Conservation (phyloP, 1,140 invertebrate species). For the Homalodisca vitripennis region DNA sequence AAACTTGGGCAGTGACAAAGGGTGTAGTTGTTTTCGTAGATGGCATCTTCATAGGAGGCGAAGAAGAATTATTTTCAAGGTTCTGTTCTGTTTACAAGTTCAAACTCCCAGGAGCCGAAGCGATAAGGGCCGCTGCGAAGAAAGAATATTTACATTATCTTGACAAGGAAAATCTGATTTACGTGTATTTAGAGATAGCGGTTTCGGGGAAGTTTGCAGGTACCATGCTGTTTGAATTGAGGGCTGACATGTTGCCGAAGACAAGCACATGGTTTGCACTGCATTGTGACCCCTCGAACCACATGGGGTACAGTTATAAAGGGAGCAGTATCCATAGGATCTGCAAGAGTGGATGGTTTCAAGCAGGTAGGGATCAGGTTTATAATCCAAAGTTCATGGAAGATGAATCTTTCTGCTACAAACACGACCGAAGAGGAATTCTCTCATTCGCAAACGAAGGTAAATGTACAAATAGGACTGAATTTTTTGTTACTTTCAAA, state of each 20-base stretch:
- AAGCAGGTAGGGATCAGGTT: slow-evolving; percentile 35
- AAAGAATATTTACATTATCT: background rate
- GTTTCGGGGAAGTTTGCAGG: slow-evolving; percentile 32
- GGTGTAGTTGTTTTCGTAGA: slow-evolving; percentile 40
- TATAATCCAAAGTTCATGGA: no score
- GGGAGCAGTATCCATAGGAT: slow-evolving; percentile 39
- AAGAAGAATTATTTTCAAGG: slow-evolving; percentile 36
- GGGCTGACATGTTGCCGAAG: slow-evolving; percentile 39
- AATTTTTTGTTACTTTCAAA: slow-evolving; percentile 78
- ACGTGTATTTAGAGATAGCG: slow-evolving; percentile 37
- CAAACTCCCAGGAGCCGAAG: background rate
- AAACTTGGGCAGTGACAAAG: slow-evolving; percentile 35
- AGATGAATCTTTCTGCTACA: slow-evolving; percentile 42
- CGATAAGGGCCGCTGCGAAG: background rate
- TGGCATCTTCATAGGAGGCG: slow-evolving; percentile 38
- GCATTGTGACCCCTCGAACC: slow-evolving; percentile 35
- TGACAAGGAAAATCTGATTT: background rate
- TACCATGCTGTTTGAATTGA: slow-evolving; percentile 40
- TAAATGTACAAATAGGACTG: slow-evolving; percentile 68
- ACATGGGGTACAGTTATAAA: slow-evolving; percentile 28
- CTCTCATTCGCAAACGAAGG: slow-evolving; percentile 66
- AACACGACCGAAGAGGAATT: slow-evolving; percentile 48
- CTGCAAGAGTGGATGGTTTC: slow-evolving; percentile 43
- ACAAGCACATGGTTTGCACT: slow-evolving; percentile 41
- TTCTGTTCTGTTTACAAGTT: slow-evolving; percentile 33